Conservation (phyloP, 2,888 invertebrate species). For the Hofmannophila pseudospretella region DNA sequence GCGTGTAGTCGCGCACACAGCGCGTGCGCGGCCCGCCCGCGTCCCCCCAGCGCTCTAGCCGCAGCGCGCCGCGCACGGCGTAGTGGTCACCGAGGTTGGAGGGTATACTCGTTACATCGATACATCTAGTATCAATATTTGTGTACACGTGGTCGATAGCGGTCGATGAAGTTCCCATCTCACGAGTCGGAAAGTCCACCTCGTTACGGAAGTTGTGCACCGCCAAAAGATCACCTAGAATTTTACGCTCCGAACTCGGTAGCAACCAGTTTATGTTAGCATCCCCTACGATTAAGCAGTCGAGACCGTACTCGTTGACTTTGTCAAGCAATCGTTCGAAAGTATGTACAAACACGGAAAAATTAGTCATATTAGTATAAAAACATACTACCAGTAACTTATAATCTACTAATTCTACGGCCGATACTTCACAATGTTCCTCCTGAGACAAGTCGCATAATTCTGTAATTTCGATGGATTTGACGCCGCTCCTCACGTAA, state of each 20-base stretch:
- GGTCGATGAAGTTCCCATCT: background rate
- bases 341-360: background rate
- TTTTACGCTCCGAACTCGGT: background rate
- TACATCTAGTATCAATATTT: background rate
- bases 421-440: background rate
- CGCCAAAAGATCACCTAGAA: background rate
- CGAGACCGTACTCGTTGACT: background rate
- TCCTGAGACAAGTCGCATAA: background rate
- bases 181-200: background rate
- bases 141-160: background rate
- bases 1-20: conserved; percentile 1
- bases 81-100: background rate
- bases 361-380: background rate
- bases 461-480: background rate
- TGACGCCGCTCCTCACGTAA: background rate
- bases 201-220: background rate
- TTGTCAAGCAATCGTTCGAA: background rate
- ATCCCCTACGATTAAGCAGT: background rate
- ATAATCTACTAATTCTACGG: background rate
- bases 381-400: background rate
- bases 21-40: conserved; percentile 1
- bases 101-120: background rate
- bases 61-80: background rate
- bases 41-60: too few relatives aligned
- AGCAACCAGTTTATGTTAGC: background rate